Evolutionary conservation across 2,113 vertebrate genomes (phyloP), one percentile per base, ranked within the genome.

Genomic region (Noctilio leporinus): DNA sequence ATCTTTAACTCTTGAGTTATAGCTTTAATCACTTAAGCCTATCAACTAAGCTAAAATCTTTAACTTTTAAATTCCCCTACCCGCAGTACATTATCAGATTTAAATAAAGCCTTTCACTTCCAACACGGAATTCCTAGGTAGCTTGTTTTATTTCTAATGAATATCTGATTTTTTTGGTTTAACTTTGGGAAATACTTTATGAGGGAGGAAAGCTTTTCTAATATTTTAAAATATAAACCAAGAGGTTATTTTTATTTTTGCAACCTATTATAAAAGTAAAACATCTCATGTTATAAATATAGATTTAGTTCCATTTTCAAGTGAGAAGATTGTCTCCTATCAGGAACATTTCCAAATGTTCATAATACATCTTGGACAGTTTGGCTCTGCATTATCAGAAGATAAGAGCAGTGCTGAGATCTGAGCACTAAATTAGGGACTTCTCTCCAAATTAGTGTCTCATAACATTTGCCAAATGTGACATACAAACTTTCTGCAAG

Each of bases 401-500:
- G 35, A 73, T 53, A 0, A 73, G 65, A 85, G 35, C 26, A 76
- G 6, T 26, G 7, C 12, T 89, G 89, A 67, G 77, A 62, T 77
- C 62, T 94, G 43, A 70, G 33, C 24, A 59, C 51, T 91, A 73
- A 85, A 95, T 85, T 96, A 72, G 47, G n/a, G 53, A 93, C 47
- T 94, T 91, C 49, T 92, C 62, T 92, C 89, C 86, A 92, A 76
- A 90, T 82, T 69, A 89, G 28, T 24, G 4, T 78, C 38, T 82
- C 57, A 4, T 64, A 91, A 96, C 78, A 43, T 91, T 86, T 93
- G 67, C 69, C 78, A 95, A 89, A 86, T 91, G 78, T 91, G 82
- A 82, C 22, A 51, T 69, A 38, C 67, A 81, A 87, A 67, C 10
- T 86, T 33, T 55, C 69, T 86, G 20, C 14, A 76, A 91, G 43